Evolutionary conservation across 2,797 vertebrate genomes (phyloP).

Genomic region (Sarcoramphus papa): DNA sequence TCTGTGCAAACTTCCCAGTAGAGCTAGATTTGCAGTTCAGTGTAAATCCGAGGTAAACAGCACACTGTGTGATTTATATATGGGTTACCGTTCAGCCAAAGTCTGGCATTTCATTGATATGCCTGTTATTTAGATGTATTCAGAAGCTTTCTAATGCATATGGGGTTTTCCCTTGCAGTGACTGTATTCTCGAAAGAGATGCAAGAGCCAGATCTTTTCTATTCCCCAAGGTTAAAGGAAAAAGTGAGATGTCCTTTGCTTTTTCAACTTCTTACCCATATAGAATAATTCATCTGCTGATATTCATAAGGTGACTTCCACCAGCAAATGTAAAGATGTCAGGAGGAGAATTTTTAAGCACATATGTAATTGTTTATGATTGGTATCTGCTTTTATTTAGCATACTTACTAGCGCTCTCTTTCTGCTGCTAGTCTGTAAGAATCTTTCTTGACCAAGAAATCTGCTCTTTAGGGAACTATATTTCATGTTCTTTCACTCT

Average conservation of each 20-base stretch:
- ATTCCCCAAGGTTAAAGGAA: constrained; percentile 76
- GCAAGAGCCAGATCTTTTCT: constrained; percentile 67
- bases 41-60: not conserved
- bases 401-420: constrained; percentile 50
- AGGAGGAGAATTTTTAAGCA: constrained; percentile 62
- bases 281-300: constrained; percentile 75
- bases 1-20: constrained; percentile 23
- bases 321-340: constrained; percentile 62
- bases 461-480: constrained; percentile 42
- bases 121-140: constrained; percentile 74
- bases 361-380: constrained; percentile 68
- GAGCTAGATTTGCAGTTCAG: not conserved
- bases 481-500: constrained; percentile 56
- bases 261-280: constrained; percentile 63
- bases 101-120: constrained; percentile 53
- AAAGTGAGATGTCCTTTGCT: constrained; percentile 72
- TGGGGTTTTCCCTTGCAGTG: constrained; percentile 40
- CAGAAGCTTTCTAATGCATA: constrained; percentile 57
- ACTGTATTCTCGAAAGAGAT: constrained; percentile 62
- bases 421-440: constrained; percentile 20
- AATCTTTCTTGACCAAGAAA: constrained; percentile 27
- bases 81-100: not conserved
- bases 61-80: constrained; percentile 64
- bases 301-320: constrained; percentile 72
- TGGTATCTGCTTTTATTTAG: constrained; percentile 70